phyloP scores from a whole-genome alignment of 2,113 vertebrate species.

The Lophura nycthemera region DNA sequence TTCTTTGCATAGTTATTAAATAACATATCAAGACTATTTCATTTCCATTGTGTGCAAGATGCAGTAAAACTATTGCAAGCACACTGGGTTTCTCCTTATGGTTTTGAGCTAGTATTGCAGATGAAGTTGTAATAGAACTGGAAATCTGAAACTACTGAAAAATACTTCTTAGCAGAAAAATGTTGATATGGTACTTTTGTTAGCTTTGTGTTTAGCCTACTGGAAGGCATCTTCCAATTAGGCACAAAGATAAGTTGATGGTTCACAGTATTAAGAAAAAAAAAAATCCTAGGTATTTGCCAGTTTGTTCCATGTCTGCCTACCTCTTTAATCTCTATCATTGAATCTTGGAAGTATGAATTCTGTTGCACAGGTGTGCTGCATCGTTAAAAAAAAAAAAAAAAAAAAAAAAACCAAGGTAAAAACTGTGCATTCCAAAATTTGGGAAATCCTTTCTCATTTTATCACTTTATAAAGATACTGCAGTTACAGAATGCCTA shows the following conservation, averaged over 20 bases:
- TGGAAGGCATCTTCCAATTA: not conserved
- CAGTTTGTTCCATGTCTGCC: not conserved
- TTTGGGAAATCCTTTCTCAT: not conserved
- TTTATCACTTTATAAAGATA: not conserved
- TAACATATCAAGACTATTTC: not conserved
- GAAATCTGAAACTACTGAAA: not conserved
- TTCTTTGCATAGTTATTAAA: not conserved
- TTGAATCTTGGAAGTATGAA: not conserved
- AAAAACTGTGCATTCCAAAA: not conserved
- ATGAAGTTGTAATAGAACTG: not conserved
- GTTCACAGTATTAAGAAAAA: not conserved
- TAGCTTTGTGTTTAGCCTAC: not conserved
- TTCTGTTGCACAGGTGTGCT: not conserved
- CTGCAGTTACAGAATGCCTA: not conserved
- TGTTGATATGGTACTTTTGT: not conserved
- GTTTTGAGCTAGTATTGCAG: not conserved
- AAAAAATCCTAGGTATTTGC: not conserved
- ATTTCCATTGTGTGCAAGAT: not conserved
- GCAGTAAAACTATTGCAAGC: not conserved
- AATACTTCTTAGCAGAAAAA: not conserved
- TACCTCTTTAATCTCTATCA: not conserved
- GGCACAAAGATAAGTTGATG: not conserved
- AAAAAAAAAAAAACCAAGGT: conserved; percentile 1
- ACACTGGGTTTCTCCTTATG: not conserved
- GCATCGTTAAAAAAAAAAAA: not conserved